Evolutionary conservation across 2,888 invertebrate genomes (phyloP), one percentile per base, ranked within the genome.

Genomic region (Idaea straminata): DNA sequence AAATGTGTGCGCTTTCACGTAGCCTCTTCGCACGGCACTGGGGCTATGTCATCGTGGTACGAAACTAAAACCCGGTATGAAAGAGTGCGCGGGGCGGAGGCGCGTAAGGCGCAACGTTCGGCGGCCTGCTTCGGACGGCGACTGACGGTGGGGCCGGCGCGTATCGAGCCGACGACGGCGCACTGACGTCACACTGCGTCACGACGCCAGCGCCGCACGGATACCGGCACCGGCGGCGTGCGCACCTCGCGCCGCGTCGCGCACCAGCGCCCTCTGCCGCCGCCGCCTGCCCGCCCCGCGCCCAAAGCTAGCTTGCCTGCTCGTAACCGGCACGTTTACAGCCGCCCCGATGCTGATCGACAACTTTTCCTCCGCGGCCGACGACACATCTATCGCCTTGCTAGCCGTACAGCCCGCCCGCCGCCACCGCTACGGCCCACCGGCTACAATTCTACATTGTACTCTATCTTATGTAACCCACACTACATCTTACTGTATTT

Each of bases 141-240:
- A 93, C 92, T 93, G 94, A 89, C 90, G 93, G 87, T 89, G 89
- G 92, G 90, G 90, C 91, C 93, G 91, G 90, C 89, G 89, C 92
- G 93, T 94, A 94, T 93, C 92, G 94, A 94, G 94, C 93, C 94
- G 94, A 93, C 94, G 94, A 93, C 94, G 93, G 94, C 94, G 91
- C 94, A 94, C 94, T 95, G 94, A 94, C 94, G 94, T 95, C 94
- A 95, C 94, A 94, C 95, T 94, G 94, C 94, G 94, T 94, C 94
- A 92, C 93, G 89, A 89, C 89, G 90, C 87, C 88, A 88, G 88
- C 91, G 90, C 89, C 88, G 90, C 89, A 88, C 83, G 74, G 85
- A 86, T 89, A 85, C 89, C 87, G 87, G 86, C 67, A 83, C 75
- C 79, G 77, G 77, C 79, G 82, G 82, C 77, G 72, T 83, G 78